Percentiles rank a stretch among this genome's conserved stretches.
These are phyloP conservation scores for Centruroides sculpturatus DNA, from an alignment of 1,140 invertebrate species.

Conservation along the genomic window DNA sequence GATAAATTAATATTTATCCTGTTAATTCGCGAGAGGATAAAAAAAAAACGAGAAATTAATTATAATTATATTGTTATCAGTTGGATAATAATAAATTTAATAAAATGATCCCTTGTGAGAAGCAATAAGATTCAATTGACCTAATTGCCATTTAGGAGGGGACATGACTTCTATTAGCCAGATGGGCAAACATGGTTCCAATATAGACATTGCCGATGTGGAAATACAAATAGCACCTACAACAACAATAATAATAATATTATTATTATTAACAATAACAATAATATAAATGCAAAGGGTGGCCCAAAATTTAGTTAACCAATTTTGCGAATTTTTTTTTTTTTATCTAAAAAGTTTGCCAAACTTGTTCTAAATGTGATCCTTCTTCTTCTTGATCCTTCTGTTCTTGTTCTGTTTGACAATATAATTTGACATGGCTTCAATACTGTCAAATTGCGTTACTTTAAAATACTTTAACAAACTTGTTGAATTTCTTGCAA, in stretches of 20 bases:
- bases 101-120: neutral
- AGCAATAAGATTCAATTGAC: slow-evolving; percentile 29
- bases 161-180: slow-evolving; percentile 57
- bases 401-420: too few species aligned
- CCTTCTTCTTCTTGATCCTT: too few species aligned
- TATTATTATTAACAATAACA: neutral
- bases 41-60: neutral
- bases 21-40: neutral
- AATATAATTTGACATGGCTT: too few species aligned
- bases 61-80: neutral
- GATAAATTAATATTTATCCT: neutral
- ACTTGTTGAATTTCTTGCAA: too few species aligned
- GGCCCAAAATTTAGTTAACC: too few species aligned
- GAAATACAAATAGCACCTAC: slow-evolving; percentile 53
- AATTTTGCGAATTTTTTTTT: too few species aligned
- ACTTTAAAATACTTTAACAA: too few species aligned
- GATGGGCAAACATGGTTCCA: slow-evolving; percentile 66
- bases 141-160: slow-evolving; percentile 36
- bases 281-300: too few species aligned
- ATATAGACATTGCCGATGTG: slow-evolving; percentile 58
- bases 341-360: too few species aligned
- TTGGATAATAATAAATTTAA: neutral
- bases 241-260: slow-evolving; percentile 1
- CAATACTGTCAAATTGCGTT: too few species aligned
- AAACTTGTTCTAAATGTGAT: too few species aligned